Conservation (phyloP, 2,113 vertebrate genomes). For the Gasterosteus aculeatus region DNA sequence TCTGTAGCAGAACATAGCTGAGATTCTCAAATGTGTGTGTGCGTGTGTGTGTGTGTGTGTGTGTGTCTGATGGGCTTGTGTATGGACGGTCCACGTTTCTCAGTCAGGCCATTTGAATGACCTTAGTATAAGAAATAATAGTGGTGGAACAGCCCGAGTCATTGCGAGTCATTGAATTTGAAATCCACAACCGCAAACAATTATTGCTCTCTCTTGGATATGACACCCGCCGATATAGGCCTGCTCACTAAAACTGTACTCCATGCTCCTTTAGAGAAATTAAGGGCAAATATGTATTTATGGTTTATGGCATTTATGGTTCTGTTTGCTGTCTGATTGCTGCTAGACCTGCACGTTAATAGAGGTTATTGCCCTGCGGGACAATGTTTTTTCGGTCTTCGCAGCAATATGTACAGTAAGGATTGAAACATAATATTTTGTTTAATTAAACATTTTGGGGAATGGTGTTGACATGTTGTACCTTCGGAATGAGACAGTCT, state of each 20-base stretch:
- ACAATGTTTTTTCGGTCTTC: too few species aligned
- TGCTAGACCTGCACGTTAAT: too few species aligned
- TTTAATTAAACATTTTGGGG: too few species aligned
- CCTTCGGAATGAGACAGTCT: too few species aligned
- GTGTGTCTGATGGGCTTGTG: neutral
- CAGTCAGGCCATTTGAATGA: neutral
- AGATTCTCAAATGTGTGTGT: constrained; percentile 78
- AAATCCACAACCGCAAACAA: neutral
- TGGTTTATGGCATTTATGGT: neutral
- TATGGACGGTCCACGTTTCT: neutral
- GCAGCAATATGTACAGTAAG: too few species aligned
- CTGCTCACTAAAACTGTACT: neutral
- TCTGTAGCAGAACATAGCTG: constrained; percentile 86
- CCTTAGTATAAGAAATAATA: neutral
- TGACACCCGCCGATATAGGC: neutral
- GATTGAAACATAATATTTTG: too few species aligned
- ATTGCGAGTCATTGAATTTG: neutral
- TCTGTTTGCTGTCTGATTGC: too few species aligned
- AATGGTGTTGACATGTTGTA: too few species aligned
- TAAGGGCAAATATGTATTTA: too few species aligned
- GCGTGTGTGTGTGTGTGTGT: constrained; percentile 4
- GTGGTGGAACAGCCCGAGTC: neutral
- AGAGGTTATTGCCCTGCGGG: too few species aligned
- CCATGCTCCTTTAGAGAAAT: neutral
- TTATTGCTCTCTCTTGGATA: neutral